Base-by-base conservation (phyloP, 2,888 invertebrate species). In the Clitarchus hookeri region DNA sequence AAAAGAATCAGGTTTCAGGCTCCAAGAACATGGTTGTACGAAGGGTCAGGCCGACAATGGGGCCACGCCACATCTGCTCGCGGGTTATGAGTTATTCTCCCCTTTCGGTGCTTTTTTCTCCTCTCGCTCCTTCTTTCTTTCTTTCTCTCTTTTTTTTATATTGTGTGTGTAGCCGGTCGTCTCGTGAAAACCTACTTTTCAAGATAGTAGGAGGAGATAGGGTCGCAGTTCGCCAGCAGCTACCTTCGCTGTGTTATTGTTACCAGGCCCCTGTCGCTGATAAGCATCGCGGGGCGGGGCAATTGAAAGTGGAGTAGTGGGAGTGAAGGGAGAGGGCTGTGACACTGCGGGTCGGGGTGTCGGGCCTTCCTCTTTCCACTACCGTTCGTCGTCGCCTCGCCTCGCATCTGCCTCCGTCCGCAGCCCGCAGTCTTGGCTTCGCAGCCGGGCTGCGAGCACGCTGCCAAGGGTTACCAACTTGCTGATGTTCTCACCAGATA, bases 161-260 rank as follows among this genome's bases (percentile, higher is more conserved):
- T 36, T 27, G 82, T 23, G 36, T 78, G 82, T 44, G 27, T 27
- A 36, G 82, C 65, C 65, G 48, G 12, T 8, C 65, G 65, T 65
- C 65, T 65, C 65, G 65, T 65, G 65, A 65, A 65, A 65, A 65
- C 65, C 85, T 84, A 85, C 82, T 27, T 86, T 85, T 85, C 78
- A 83, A 87, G 87, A 87, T 87, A 84, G 84, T 53, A 83, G 79
- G 84, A 83, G 44, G 26, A 83, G 87, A 87, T 87, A 87, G 77
- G 44, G 44, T 80, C 77, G 48, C 53, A 27, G 86, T 44, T 48
- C 83, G 84, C 79, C 79, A 84, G 85, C 26, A 84, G 85, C 87
- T 85, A 84, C 84, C 80, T 85, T 80, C 27, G 23, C n/a, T 23
- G 65, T 65, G 65, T 65, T 65, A 65, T 65, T 65, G 65, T 65